These are phyloP conservation scores for Polydrusus tereticollis DNA, from an alignment of 2,888 invertebrate species.

Conservation along the genomic window DNA sequence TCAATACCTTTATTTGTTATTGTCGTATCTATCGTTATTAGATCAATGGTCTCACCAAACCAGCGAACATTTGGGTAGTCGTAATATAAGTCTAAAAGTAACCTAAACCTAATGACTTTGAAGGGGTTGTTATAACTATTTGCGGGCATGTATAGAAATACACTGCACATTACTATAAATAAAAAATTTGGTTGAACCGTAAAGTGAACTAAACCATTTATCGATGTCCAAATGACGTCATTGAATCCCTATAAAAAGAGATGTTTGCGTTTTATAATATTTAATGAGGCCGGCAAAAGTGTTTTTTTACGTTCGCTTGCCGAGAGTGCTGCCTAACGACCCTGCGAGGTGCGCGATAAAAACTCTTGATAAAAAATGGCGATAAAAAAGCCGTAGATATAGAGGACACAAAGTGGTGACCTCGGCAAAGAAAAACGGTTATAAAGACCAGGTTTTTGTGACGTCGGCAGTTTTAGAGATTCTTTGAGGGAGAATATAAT, in stretches of 20 bases:
- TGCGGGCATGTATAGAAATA: too few relatives aligned
- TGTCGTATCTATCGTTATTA: too few relatives aligned
- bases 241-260: background rate
- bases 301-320: slow-evolving; percentile 9
- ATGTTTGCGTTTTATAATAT: slow-evolving; percentile 8
- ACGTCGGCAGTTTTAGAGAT: slow-evolving; percentile 13
- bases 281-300: slow-evolving; percentile 10
- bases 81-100: too few relatives aligned
- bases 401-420: slow-evolving; percentile 10
- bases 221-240: background rate
- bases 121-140: too few relatives aligned
- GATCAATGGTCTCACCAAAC: too few relatives aligned
- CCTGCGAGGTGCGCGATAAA: slow-evolving; percentile 14
- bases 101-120: too few relatives aligned
- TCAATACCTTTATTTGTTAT: too few relatives aligned
- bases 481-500: background rate
- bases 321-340: slow-evolving; percentile 7
- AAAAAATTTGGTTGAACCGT: too few relatives aligned
- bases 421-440: slow-evolving; percentile 18
- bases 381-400: slow-evolving; percentile 19
- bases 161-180: too few relatives aligned
- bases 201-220: too few relatives aligned
- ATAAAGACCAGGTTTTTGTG: slow-evolving; percentile 2
- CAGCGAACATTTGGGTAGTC: too few relatives aligned
- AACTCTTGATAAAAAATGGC: slow-evolving; percentile 9